Percentiles rank a stretch among this genome's conserved stretches.
These are phyloP conservation scores for Microplitis demolitor DNA, from an alignment of 1,140 invertebrate genomes.

Conservation along the genomic window DNA sequence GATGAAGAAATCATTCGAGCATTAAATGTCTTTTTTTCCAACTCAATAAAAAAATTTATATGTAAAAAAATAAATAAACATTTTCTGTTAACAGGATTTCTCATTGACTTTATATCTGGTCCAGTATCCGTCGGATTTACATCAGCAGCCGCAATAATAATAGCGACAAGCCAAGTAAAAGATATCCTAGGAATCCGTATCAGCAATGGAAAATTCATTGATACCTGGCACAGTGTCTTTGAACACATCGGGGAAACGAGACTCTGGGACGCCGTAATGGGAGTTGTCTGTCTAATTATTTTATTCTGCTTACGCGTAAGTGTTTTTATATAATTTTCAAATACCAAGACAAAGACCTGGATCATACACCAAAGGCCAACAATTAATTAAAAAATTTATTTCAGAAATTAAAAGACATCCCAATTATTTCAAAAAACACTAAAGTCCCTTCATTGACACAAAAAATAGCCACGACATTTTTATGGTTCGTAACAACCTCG, in stretches of 20 bases:
- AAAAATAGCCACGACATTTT: conserved; percentile 58
- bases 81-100: conserved; percentile 69
- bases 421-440: conserved; percentile 56
- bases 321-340: conserved; percentile 18
- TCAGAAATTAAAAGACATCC: conserved; percentile 76
- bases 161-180: conserved; percentile 84
- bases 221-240: conserved; percentile 67
- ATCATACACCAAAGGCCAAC: too few relatives aligned
- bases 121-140: conserved; percentile 92
- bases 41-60: too few relatives aligned
- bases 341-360: too few relatives aligned
- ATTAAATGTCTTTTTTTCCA: neutral
- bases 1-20: neutral
- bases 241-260: conserved; percentile 71
- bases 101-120: conserved; percentile 89
- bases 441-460: conserved; percentile 57
- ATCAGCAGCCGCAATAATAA: conserved; percentile 87
- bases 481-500: conserved; percentile 78
- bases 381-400: conserved; percentile 37
- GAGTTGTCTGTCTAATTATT: conserved; percentile 70
- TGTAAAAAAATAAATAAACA: neutral
- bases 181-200: conserved; percentile 75
- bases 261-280: conserved; percentile 71
- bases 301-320: conserved; percentile 72
- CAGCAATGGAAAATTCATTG: conserved; percentile 69